A percentile compares a stretch with the other conserved stretches of the same genome.
Evolutionary conservation across 1,140 invertebrate species (phyloP).

Genomic region (Andrena cerasifolii): DNA sequence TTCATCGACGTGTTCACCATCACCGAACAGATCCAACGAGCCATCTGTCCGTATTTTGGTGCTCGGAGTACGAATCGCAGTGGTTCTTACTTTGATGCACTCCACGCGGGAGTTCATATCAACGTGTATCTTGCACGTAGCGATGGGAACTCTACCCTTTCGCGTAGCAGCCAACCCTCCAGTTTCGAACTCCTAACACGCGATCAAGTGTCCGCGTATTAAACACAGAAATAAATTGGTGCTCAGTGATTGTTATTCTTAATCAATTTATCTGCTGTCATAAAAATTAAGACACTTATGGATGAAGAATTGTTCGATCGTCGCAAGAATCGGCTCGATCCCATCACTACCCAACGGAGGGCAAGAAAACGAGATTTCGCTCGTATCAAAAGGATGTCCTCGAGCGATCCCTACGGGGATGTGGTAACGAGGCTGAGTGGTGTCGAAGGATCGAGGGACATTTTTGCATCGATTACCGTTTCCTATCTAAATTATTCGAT

Average conservation of each 20-base stretch:
- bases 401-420: constrained; percentile 37
- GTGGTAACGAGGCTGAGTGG: constrained; percentile 44
- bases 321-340: neutral
- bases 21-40: constrained; percentile 50
- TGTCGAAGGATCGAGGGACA: constrained; percentile 24
- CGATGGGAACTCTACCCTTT: constrained; percentile 2
- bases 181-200: too few relatives aligned
- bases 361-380: constrained; percentile 68
- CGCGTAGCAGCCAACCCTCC: too few relatives aligned
- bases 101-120: constrained; percentile 68
- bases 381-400: constrained; percentile 56
- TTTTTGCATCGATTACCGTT: constrained; percentile 23
- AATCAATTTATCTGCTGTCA: neutral
- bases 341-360: constrained; percentile 27
- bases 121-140: constrained; percentile 38
- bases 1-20: constrained; percentile 47
- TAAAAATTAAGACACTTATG: neutral
- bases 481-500: constrained; percentile 6
- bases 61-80: constrained; percentile 64
- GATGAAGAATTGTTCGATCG: neutral
- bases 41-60: constrained; percentile 71
- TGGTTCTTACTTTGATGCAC: constrained; percentile 78
- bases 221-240: too few relatives aligned
- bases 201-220: too few relatives aligned
- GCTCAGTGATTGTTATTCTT: too few relatives aligned